These are phyloP conservation scores for Porites rus DNA, from an alignment of 92 coral and sea anemone genomes.

Conservation along the genomic window DNA sequence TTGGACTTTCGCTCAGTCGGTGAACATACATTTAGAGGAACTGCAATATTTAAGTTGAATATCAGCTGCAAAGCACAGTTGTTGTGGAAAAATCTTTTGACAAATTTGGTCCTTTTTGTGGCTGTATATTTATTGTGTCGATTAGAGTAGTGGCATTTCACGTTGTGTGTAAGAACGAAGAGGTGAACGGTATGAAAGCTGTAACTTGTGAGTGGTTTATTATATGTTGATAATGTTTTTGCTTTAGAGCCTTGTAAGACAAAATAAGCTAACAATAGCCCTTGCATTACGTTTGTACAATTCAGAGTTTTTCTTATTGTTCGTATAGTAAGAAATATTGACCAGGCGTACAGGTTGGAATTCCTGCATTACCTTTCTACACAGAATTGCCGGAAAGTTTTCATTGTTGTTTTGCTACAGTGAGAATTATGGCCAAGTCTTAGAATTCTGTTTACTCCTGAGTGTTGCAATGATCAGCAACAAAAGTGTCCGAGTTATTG, in stretches of 20 bases:
- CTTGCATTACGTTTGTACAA: no score
- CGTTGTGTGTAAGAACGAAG: not conserved
- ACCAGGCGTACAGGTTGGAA: not conserved
- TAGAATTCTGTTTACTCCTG: no score
- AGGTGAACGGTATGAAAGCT: not conserved
- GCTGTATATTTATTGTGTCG: conserved; percentile 14
- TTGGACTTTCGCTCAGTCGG: not conserved
- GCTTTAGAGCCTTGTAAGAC: not conserved
- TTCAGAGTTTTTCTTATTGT: no score
- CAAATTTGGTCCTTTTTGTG: conserved; percentile 2
- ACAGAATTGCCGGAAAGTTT: not conserved
- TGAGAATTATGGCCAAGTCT: no score
- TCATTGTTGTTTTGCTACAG: no score
- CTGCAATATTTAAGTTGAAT: conserved; percentile 12
- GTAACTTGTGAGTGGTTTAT: not conserved
- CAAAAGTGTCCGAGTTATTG: no score
- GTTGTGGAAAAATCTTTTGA: not conserved
- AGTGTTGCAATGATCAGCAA: no score
- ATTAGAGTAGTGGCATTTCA: not conserved
- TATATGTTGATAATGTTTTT: not conserved
- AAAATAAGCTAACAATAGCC: no score
- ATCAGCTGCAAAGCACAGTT: not conserved
- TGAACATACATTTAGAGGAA: not conserved
- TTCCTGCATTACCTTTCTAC: not conserved
- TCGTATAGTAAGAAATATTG: not conserved